Conservation (phyloP, 2,888 invertebrate species). For the Eustalomyia histrio region DNA sequence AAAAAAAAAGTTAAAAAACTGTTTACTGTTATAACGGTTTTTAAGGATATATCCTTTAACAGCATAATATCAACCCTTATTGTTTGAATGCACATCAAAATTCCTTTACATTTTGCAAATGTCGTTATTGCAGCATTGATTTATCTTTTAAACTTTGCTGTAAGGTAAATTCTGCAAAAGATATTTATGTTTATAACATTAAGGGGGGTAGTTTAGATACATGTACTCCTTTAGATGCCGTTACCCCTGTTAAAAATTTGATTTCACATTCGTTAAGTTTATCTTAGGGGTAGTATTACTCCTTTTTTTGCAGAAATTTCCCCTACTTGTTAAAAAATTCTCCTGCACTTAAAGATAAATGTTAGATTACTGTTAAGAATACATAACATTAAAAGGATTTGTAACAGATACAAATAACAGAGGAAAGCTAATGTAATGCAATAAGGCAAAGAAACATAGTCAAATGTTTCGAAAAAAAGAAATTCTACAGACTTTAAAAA, state of each 20-base stretch:
- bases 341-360: slow-evolving; percentile 4
- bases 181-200: neutral
- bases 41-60: no score
- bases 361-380: neutral
- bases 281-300: slow-evolving; percentile 31
- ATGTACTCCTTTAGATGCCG: slow-evolving; percentile 4
- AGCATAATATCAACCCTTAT: neutral
- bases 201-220: slow-evolving; percentile 15
- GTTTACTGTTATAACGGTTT: neutral
- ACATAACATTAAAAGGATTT: neutral
- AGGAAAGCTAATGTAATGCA: slow-evolving; percentile 22
- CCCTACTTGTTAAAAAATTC: neutral
- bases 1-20: neutral
- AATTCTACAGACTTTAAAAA: no score
- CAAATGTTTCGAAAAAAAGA: no score
- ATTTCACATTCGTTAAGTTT: slow-evolving; percentile 50
- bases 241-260: slow-evolving; percentile 12
- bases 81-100: neutral
- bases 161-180: neutral
- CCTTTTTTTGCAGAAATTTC: slow-evolving; percentile 1
- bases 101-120: slow-evolving; percentile 27
- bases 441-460: no score
- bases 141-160: neutral
- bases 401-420: neutral
- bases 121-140: neutral